Conservation (phyloP, 2,888 invertebrate genomes). For the Zaprionus bogoriensis region DNA sequence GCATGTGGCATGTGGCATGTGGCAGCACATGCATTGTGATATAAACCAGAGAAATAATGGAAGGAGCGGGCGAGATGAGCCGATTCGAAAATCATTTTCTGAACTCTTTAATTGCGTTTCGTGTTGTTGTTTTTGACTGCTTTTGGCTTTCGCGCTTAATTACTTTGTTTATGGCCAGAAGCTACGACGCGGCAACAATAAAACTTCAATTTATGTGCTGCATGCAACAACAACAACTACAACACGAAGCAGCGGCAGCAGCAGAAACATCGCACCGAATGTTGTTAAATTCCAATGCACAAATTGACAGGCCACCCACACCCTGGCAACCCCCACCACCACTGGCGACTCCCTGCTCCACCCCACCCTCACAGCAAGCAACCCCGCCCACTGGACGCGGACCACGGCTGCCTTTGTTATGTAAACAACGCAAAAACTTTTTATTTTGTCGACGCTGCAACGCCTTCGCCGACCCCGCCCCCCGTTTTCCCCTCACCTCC, state of each 20-base stretch:
- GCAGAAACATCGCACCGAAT: slow-evolving; percentile 27
- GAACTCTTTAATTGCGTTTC: slow-evolving; percentile 72
- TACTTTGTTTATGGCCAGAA: slow-evolving; percentile 74
- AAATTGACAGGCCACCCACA: slow-evolving; percentile 68
- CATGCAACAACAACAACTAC: slow-evolving; percentile 23
- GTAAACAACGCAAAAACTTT: slow-evolving; percentile 71
- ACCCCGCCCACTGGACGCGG: background rate
- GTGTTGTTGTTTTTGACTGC: slow-evolving; percentile 32
- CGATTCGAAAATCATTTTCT: slow-evolving; percentile 60
- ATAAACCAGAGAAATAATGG: slow-evolving; percentile 55
- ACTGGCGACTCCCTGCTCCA: background rate
- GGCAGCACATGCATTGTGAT: slow-evolving; percentile 32
- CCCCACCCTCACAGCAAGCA: too few species aligned
- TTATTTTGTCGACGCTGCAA: slow-evolving; percentile 64
- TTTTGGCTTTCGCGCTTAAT: slow-evolving; percentile 69
- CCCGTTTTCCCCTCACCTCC: background rate
- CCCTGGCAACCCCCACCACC: background rate
- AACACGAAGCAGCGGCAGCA: background rate
- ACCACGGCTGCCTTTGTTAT: slow-evolving; percentile 63
- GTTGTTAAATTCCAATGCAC: slow-evolving; percentile 75
- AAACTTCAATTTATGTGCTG: slow-evolving; percentile 73
- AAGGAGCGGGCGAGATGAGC: background rate
- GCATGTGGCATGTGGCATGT: slow-evolving; percentile 32
- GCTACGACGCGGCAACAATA: slow-evolving; percentile 56
- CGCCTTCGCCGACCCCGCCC: slow-evolving; percentile 32